These are phyloP conservation scores for Notospermus geniculatus DNA, from an alignment of 1,140 invertebrate genomes.

Conservation along the genomic window DNA sequence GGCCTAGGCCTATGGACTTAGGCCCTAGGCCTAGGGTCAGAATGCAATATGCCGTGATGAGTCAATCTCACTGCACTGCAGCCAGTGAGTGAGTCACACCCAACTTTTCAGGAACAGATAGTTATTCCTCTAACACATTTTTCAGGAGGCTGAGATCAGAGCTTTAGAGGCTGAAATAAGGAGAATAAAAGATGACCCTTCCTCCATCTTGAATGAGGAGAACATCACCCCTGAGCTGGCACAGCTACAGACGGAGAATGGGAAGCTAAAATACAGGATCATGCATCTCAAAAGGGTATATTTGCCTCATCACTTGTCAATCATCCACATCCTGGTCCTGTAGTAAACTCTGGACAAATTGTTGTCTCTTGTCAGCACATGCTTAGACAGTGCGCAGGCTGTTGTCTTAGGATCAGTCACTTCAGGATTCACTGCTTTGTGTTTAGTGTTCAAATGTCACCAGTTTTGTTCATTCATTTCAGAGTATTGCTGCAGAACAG, in stretches of 20 bases:
- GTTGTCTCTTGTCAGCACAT: background rate
- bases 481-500: slow-evolving; percentile 63
- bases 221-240: slow-evolving; percentile 49
- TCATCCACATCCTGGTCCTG: background rate
- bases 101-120: too few species aligned
- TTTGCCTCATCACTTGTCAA: background rate
- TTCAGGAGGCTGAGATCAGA: slow-evolving; percentile 44
- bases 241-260: slow-evolving; percentile 65
- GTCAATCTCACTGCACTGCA: too few species aligned
- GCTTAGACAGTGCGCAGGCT: background rate
- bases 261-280: slow-evolving; percentile 79
- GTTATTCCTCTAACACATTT: too few species aligned
- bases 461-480: slow-evolving; percentile 12
- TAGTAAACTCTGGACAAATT: background rate
- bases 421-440: background rate
- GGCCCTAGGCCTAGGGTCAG: too few species aligned
- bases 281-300: slow-evolving; percentile 69
- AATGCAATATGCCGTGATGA: too few species aligned
- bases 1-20: too few species aligned
- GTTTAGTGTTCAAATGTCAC: background rate
- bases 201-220: slow-evolving; percentile 22
- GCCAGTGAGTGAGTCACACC: too few species aligned
- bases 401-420: background rate
- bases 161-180: slow-evolving; percentile 25
- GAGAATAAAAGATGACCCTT: background rate